Percentiles rank a stretch among this genome's conserved stretches.
Evolutionary conservation across 2,113 vertebrate genomes (phyloP).

Genomic region (Bucco capensis): DNA sequence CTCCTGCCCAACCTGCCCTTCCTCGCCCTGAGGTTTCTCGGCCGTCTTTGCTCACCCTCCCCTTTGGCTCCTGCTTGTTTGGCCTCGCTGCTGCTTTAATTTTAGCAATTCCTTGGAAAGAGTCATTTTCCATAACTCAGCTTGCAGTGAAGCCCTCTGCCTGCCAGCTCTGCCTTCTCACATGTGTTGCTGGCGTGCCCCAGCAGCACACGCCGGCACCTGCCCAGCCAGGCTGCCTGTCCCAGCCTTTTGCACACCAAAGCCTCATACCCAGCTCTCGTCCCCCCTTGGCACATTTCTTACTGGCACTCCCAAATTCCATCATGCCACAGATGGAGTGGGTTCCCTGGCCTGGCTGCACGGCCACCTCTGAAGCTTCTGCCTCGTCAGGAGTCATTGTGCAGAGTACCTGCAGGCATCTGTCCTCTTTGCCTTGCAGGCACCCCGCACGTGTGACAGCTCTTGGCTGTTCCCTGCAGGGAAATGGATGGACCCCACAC

Average conservation of each 20-base stretch:
- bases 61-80: constrained; percentile 38
- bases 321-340: rapidly evolving
- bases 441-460: background rate
- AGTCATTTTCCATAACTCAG: constrained; percentile 67
- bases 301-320: background rate
- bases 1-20: constrained; percentile 29
- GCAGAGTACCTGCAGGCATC: too few species aligned
- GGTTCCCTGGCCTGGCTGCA: background rate
- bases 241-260: constrained; percentile 33
- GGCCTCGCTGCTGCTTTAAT: constrained; percentile 29
- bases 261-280: background rate
- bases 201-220: constrained; percentile 47
- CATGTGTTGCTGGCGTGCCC: constrained; percentile 49
- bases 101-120: constrained; percentile 69
- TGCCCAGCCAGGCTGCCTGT: constrained; percentile 36
- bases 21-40: background rate
- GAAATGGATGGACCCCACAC: rapidly evolving
- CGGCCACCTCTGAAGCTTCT: background rate
- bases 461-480: rapidly evolving
- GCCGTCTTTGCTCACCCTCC: constrained; percentile 25
- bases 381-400: rapidly evolving
- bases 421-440: background rate
- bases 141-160: constrained; percentile 23
- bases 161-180: constrained; percentile 58
- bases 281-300: background rate